Base-by-base conservation (phyloP, 2,113 vertebrate genomes). In the Meleagris gallopavo region DNA sequence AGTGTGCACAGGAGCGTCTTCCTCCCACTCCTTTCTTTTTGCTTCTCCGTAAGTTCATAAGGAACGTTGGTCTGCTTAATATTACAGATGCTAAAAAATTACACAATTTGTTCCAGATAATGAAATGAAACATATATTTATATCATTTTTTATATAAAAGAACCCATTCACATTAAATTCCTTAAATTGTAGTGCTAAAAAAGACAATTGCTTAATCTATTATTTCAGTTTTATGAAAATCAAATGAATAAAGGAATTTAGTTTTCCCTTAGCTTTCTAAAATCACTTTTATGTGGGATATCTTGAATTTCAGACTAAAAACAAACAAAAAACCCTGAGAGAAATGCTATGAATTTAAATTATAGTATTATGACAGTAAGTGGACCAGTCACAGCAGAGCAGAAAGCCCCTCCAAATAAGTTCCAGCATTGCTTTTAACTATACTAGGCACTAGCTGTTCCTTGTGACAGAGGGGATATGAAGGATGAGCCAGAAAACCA, bases 1-100 rank as follows among this genome's bases (percentile, higher is more conserved):
- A 54, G 0, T 11, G 22, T 0, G 0, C 5, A 2, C 22, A 29
- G 72, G 6, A 12, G 84, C 62, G 1, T 17, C n/a, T 54, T 4
- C 13, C 4, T 4, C 10, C 3, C 25, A 6, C 14, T 22, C 5
- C 65, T 36, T 25, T 84, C 8, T 75, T 88, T n/a, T 32, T 5
- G 9, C 1, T 1, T 60, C 30, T 43, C 11, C 25, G 46, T 24
- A 0, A 17, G 4, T 48, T 65, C 70, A 5, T 12, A 45, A 84
- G 62, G n/a, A 74, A 27, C 7, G 62, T 65, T 43, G 8, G 32
- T 60, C 17, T 11, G 36, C 40, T 13, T 55, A 40, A 15, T 54
- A n/a, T 24, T 71, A 58, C 1, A 83, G 27, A 66, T 36, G 4
- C 4, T 8, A 67, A 6, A 9, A 62, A 89, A 71, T 1, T 27